Conservation (phyloP, 2,888 invertebrate genomes). For the Melinopterus prodromus region DNA sequence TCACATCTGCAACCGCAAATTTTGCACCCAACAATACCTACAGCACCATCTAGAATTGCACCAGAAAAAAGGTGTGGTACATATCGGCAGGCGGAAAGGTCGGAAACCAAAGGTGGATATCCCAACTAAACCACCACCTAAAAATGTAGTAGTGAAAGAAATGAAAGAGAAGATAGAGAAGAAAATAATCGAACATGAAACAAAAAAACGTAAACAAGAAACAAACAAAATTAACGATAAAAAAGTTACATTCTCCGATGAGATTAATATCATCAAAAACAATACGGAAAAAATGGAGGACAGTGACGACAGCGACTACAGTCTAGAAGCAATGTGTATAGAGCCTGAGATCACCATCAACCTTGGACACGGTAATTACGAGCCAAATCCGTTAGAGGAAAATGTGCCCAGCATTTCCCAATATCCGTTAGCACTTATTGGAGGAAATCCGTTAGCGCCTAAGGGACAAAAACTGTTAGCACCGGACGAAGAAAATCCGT, state of each 20-base stretch:
- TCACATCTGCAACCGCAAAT: conserved; percentile 57
- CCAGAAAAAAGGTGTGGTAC: conserved; percentile 38
- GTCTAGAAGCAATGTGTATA: neutral
- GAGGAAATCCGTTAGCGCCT: neutral
- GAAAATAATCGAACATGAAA: conserved; percentile 14
- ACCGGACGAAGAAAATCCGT: neutral
- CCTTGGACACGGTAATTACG: neutral
- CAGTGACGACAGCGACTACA: neutral
- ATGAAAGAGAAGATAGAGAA: neutral
- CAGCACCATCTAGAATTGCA: conserved; percentile 56
- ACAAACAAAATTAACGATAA: no score
- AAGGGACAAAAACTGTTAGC: neutral
- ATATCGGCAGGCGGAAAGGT: neutral
- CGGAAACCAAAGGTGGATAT: neutral
- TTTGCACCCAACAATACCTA: conserved; percentile 57
- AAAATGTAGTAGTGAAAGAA: neutral
- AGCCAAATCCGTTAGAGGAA: neutral
- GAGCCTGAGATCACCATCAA: neutral
- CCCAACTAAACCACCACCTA: neutral
- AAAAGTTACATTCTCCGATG: neutral
- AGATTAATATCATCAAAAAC: neutral
- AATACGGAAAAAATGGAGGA: conserved; percentile 27
- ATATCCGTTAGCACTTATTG: neutral
- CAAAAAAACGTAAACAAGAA: neutral
- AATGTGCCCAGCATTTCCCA: neutral